Conservation (phyloP, 2,888 invertebrate genomes). For the Scaptomyza caliginosa region DNA sequence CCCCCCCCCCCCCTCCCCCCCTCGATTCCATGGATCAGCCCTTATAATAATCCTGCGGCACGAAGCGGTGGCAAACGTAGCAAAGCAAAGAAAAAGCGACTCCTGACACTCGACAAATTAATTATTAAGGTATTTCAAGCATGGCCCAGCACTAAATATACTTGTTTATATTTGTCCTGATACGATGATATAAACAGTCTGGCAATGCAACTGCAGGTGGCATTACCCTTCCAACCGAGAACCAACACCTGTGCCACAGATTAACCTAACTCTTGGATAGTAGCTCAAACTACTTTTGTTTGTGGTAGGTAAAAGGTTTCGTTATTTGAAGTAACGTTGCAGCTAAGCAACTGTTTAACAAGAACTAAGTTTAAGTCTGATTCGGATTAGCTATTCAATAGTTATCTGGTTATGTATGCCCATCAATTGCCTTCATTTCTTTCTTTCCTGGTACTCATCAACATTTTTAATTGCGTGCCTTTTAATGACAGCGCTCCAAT, state of each 20-base stretch:
- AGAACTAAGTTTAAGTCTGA: too few species aligned
- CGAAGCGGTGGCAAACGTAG: not conserved
- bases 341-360: too few species aligned
- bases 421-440: not conserved
- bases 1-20: not conserved
- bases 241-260: not conserved
- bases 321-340: too few species aligned
- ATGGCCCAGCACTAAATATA: conserved; percentile 12
- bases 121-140: conserved; percentile 55
- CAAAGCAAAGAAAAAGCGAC: not conserved
- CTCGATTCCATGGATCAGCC: not conserved
- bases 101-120: conserved; percentile 41
- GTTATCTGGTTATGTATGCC: too few species aligned
- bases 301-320: too few species aligned
- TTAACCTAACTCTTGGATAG: too few species aligned
- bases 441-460: conserved; percentile 9
- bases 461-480: conserved; percentile 71
- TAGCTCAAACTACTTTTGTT: not conserved
- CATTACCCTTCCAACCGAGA: not conserved
- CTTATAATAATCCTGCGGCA: not conserved
- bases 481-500: conserved; percentile 80
- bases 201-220: conserved; percentile 23
- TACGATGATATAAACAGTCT: conserved; percentile 52
- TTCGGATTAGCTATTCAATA: not conserved
- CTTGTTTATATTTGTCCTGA: conserved; percentile 12